These are phyloP conservation scores for Magallana nippona DNA, from an alignment of 2,888 invertebrate species.

Conservation along the genomic window DNA sequence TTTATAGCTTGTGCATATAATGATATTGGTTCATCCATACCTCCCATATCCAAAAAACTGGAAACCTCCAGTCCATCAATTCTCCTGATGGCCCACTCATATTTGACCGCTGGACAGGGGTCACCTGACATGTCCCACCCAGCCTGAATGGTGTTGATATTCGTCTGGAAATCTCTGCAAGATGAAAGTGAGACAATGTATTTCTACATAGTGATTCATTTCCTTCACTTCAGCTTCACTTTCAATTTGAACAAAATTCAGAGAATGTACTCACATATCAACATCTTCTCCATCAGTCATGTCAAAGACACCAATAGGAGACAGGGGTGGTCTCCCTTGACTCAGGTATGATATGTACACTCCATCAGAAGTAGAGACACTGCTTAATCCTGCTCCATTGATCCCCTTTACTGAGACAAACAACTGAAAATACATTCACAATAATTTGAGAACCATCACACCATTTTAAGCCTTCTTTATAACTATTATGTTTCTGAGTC, in stretches of 20 bases:
- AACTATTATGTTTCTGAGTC: too few species aligned
- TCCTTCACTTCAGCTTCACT: too few species aligned
- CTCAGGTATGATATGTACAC: constrained; percentile 68
- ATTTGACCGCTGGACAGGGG: constrained; percentile 67
- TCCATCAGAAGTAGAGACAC: constrained; percentile 65
- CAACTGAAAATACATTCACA: constrained; percentile 51
- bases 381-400: constrained; percentile 67
- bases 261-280: constrained; percentile 61
- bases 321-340: constrained; percentile 61
- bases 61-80: constrained; percentile 64
- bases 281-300: constrained; percentile 53
- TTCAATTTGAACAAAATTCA: neutral
- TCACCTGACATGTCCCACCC: constrained; percentile 70
- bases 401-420: constrained; percentile 67
- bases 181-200: constrained; percentile 22
- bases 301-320: constrained; percentile 62
- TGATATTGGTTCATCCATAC: constrained; percentile 42
- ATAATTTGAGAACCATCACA: too few species aligned
- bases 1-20: neutral
- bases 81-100: constrained; percentile 66
- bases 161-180: constrained; percentile 66
- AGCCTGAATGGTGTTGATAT: constrained; percentile 57
- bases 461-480: too few species aligned
- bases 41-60: constrained; percentile 56
- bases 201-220: too few species aligned